Evolutionary conservation across 2,888 invertebrate genomes (phyloP).

Genomic region (Isoperla grammatica): DNA sequence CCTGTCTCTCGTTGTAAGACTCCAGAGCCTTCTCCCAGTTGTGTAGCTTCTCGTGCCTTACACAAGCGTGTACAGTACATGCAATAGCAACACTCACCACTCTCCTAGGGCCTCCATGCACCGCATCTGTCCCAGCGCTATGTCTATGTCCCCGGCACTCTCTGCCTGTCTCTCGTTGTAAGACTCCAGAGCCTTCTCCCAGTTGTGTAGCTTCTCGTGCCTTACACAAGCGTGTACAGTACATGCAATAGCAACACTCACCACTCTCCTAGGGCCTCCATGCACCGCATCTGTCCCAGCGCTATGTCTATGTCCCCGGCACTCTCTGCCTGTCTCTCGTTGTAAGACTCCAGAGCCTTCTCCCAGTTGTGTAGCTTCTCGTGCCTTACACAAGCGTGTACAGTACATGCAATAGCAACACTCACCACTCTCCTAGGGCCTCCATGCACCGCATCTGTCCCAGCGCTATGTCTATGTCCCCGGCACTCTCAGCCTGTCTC

Average conservation of each 20-base stretch:
- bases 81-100: no score
- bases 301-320: constrained; percentile 69
- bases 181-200: constrained; percentile 90
- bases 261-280: constrained; percentile 99
- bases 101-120: constrained; percentile 96
- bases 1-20: constrained; percentile 74
- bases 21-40: constrained; percentile 96
- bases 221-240: no score
- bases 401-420: no score
- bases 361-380: constrained; percentile 99
- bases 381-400: no score
- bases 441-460: constrained; percentile 96
- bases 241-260: no score
- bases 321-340: constrained; percentile 62
- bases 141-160: constrained; percentile 65
- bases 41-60: constrained; percentile 99
- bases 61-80: no score
- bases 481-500: constrained; percentile 58
- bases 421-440: constrained; percentile 92
- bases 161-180: constrained; percentile 70
- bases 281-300: constrained; percentile 88
- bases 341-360: constrained; percentile 84
- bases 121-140: constrained; percentile 87
- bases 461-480: constrained; percentile 73
- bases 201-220: constrained; percentile 98